Evolutionary conservation across 64 coral and sea anemone genomes (phyloP), one percentile per base, ranked within the genome.

Genomic region (Platygyra sinensis): DNA sequence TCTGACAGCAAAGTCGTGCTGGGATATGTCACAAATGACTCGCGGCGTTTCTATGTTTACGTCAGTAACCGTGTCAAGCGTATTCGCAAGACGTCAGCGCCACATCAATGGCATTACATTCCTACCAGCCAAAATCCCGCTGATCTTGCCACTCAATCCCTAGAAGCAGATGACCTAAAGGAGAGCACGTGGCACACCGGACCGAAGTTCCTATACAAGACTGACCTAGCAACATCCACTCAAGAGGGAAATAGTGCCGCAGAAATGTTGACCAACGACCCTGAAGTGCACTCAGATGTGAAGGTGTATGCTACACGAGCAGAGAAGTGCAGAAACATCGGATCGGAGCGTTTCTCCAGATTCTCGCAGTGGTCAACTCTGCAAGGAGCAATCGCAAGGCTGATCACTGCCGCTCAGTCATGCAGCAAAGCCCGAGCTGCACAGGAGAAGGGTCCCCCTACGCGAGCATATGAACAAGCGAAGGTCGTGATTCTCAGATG

Each of bases 31-130:
- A 29, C 18, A 8, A 91, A 91, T 39, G 30, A 91, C 63, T 63
- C 46, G 2, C 20, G 71, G 46, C 80, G 89, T 4, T 85, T 91
- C 60, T 91, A 91, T 42, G 80, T 91, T 25, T 91, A 91, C 36
- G 71, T 91, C 67, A 39, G 39, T 57, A 91, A 91, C n/a, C n/a
- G n/a, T n/a, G n/a, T n/a, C n/a, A n/a, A n/a, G n/a, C n/a, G n/a
- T n/a, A n/a, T n/a, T n/a, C n/a, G n/a, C n/a, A n/a, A n/a, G n/a
- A n/a, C n/a, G n/a, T n/a, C n/a, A n/a, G n/a, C n/a, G n/a, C n/a
- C n/a, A n/a, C n/a, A n/a, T n/a, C 89, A 86, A 52, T 91, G 89
- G 89, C 67, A 54, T 3, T 86, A 91, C 80, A 80, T 91, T 1
- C 52, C 71, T 22, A 57, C 89, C 8, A 6, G 76, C 2, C 67